Base-by-base conservation (phyloP, 2,113 vertebrate species). In the Tyrannus savana region DNA sequence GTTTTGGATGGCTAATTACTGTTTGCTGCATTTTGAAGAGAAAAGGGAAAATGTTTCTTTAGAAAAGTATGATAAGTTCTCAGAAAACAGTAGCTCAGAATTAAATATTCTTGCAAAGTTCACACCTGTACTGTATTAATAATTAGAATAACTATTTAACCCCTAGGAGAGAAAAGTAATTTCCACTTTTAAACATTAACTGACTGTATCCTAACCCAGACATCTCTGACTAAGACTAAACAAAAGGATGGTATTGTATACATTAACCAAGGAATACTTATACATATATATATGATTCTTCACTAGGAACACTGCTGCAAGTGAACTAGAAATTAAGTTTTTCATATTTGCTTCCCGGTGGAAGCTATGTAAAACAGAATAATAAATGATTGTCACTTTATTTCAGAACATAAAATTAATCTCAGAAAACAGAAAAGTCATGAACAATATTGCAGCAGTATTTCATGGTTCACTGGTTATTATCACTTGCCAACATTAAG, bases 301-400 rank as follows among this genome's bases (percentile, higher is more conserved):
- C 86, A 79, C 86, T 71, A 85, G 94, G 88, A 97, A 90, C 66
- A 90, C 64, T 62, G 60, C 53, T 87, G 73, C 96, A 97, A 98
- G 76, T 96, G 93, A 93, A 96, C 85, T 97, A 96, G 97, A 98
- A 98, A 98, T 97, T 94, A 97, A 96, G 91, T 89, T 94, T 97
- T 98, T 97, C 94, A 97, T 97, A 93, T 77, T 91, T 96, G 74
- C 90, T 97, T 98, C 96, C 97, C 6, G 0, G 96, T 96, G 96
- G 89, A 95, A 93, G 89, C 84, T 96, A 97, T 96, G 96, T 97
- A 97, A 98, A 98, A 97, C 82, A 96, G 97, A 98, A 97, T 97
- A 97, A 98, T 96, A 97, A 97, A 98, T 96, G 97, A 98, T 97
- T 97, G 95, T 94, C 97, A 95, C 83, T 96, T 97, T 96, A 92